Evolutionary conservation across 2,797 vertebrate genomes (phyloP).

Genomic region (Acridotheres tristis): DNA sequence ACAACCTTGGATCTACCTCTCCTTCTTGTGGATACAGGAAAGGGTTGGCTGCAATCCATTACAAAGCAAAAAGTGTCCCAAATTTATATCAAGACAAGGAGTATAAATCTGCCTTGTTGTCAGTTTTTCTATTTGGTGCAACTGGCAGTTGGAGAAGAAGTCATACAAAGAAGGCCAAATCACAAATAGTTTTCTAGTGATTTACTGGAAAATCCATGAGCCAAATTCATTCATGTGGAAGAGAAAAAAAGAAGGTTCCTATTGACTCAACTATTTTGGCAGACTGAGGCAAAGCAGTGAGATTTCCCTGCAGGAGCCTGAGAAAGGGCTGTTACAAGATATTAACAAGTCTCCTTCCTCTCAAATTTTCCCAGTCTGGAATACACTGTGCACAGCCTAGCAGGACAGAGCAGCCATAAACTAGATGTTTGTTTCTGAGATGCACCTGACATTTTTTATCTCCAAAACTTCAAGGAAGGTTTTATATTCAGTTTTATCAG

Average conservation of each 20-base stretch:
- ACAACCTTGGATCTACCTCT: background rate
- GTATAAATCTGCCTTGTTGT: slow-evolving; percentile 13
- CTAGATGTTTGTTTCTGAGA: background rate
- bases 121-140: slow-evolving; percentile 22
- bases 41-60: background rate
- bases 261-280: background rate
- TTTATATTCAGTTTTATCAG: background rate
- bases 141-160: background rate
- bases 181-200: slow-evolving; percentile 36
- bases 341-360: background rate
- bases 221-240: slow-evolving; percentile 5
- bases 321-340: background rate
- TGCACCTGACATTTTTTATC: background rate
- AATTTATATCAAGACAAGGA: background rate
- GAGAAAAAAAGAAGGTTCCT: background rate
- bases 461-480: background rate
- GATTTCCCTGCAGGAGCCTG: background rate
- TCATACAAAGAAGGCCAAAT: slow-evolving; percentile 3
- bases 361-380: background rate
- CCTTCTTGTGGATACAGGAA: background rate
- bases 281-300: background rate
- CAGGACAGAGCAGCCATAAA: background rate
- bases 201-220: slow-evolving; percentile 25
- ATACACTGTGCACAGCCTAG: background rate
- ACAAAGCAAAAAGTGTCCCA: background rate